These are phyloP conservation scores for Oreochromis aureus DNA, from an alignment of 2,113 vertebrate genomes.

Conservation along the genomic window DNA sequence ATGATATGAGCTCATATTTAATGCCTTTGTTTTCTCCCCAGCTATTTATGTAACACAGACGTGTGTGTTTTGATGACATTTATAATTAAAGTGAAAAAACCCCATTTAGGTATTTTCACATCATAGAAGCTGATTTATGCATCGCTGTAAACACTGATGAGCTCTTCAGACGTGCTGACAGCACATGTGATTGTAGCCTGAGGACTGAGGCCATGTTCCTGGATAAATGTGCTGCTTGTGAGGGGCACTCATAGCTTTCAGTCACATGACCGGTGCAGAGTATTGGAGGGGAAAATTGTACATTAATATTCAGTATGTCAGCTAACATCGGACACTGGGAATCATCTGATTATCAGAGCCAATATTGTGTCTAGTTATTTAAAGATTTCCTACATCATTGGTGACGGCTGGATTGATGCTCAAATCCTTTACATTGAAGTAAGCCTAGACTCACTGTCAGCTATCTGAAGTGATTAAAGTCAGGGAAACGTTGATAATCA, in stretches of 20 bases:
- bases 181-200: rapidly evolving
- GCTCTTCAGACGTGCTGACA: rapidly evolving
- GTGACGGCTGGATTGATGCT: neutral
- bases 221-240: neutral
- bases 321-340: neutral
- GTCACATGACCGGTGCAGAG: neutral
- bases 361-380: neutral
- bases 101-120: neutral
- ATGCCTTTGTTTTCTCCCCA: neutral
- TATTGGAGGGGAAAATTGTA: rapidly evolving
- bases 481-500: neutral
- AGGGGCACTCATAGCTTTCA: neutral
- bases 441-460: neutral
- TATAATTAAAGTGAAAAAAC: neutral
- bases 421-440: neutral
- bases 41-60: neutral
- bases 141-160: neutral
- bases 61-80: neutral
- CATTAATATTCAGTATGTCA: neutral
- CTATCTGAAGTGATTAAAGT: neutral
- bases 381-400: neutral
- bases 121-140: neutral
- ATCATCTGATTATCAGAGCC: neutral
- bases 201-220: neutral
- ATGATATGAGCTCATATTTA: neutral